Conservation (phyloP, 2,113 vertebrate species). For the Aptenodytes patagonicus region DNA sequence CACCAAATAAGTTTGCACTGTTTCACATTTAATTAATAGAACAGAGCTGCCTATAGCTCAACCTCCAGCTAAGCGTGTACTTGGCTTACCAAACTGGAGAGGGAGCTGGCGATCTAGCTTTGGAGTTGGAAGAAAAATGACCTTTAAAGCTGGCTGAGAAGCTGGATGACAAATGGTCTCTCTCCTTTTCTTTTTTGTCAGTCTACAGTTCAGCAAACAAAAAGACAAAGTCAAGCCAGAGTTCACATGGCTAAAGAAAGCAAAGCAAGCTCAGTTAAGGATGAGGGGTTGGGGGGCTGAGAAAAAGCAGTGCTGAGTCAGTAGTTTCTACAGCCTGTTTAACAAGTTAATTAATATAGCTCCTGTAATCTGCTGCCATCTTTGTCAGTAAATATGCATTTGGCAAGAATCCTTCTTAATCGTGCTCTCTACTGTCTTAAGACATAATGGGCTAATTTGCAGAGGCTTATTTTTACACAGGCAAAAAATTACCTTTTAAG, state of each 20-base stretch:
- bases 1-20: neutral
- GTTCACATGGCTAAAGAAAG: neutral
- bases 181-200: conserved; percentile 78
- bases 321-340: neutral
- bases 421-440: neutral
- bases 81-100: conserved; percentile 85
- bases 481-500: neutral
- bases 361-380: neutral
- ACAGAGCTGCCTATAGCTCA: neutral
- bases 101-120: conserved; percentile 76
- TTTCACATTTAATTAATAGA: neutral
- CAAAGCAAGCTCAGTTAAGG: neutral
- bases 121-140: conserved; percentile 78
- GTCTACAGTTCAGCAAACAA: conserved; percentile 67
- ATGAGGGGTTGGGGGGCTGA: neutral
- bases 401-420: neutral
- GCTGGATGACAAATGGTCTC: conserved; percentile 81
- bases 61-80: neutral
- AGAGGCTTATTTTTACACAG: neutral
- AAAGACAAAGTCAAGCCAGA: conserved; percentile 49
- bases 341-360: neutral
- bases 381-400: neutral
- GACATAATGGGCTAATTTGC: neutral
- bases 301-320: neutral
- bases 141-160: conserved; percentile 74